Evolutionary conservation across 2,113 vertebrate genomes (phyloP).

Genomic region (Panthera uncia): DNA sequence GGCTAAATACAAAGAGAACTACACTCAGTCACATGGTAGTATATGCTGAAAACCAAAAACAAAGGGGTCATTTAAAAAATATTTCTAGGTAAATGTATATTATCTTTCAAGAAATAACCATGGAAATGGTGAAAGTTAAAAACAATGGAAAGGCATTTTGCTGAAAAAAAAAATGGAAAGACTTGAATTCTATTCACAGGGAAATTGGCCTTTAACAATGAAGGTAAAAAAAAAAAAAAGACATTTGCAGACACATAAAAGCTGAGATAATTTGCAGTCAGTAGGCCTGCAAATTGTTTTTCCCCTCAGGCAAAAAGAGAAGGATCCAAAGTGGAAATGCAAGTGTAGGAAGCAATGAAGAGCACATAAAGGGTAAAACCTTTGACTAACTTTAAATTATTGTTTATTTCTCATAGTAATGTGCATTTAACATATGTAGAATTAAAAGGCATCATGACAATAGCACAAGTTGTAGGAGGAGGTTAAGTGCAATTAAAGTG

Average conservation of each 20-base stretch:
- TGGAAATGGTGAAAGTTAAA: background rate
- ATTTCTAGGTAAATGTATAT: background rate
- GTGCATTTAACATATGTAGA: background rate
- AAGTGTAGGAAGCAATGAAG: background rate
- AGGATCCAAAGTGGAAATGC: background rate
- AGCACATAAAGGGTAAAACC: background rate
- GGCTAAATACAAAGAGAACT: background rate
- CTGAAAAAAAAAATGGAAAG: background rate
- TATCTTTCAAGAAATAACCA: background rate
- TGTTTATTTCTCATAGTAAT: background rate
- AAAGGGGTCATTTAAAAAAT: background rate
- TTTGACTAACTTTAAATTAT: background rate
- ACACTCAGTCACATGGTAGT: background rate
- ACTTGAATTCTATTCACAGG: background rate
- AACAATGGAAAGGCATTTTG: background rate
- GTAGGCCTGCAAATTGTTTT: background rate
- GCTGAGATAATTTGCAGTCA: background rate
- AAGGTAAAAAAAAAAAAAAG: background rate
- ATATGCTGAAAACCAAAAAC: background rate
- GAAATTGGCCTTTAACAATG: background rate
- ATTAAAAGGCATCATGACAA: background rate
- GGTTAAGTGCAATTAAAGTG: background rate
- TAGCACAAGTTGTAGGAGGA: background rate
- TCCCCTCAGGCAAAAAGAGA: background rate
- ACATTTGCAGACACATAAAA: background rate